Base-by-base conservation (phyloP, 2,797 vertebrate genomes). In the Aulostomus chinensis region DNA sequence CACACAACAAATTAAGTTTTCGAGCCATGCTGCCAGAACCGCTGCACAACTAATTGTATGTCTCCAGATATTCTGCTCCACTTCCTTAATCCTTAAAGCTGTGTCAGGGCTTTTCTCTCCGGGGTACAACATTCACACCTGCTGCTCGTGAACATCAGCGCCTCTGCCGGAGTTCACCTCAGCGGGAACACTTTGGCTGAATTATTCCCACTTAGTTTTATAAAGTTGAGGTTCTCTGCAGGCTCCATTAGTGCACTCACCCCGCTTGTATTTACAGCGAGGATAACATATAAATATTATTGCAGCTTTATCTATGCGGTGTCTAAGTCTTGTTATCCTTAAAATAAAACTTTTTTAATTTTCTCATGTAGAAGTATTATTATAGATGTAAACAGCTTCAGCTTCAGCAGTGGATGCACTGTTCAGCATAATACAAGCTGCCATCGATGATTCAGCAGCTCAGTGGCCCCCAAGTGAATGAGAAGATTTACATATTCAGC, bases 81-180 rank as follows among this genome's bases (percentile, higher is more conserved):
- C 60, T 76, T 81, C 52, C 63, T 68, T 80, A 84, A 84, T 78
- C 72, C 65, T 50, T 45, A 75, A 61, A 74, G 73, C 69, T 66
- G 64, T 74, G 74, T 83, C 72, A 78, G 60, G 66, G 41, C 49
- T 69, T 72, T 39, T 21, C 53, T 76, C 66, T 60, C 54, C 14
- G 46, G 61, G 56, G 38, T 20, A n/a, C n/a, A 59, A 32, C 61
- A 55, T 47, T 57, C 16, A 40, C 20, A 4, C n/a, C 5, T 20
- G 21, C 53, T 17, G 39, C 58, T 53, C 49, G 54, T 47, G 46
- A 48, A 65, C 62, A 54, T 54, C 54, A 35, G 28, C 9, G 9
- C 58, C 36, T 41, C 28, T 67, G 55, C 46, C 66, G 28, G 42
- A 59, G 41, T 64, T 58, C 47, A 56, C 36, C 47, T 43, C 16